Evolutionary conservation across 2,113 vertebrate genomes (phyloP).

Genomic region (Colinus virginianus): DNA sequence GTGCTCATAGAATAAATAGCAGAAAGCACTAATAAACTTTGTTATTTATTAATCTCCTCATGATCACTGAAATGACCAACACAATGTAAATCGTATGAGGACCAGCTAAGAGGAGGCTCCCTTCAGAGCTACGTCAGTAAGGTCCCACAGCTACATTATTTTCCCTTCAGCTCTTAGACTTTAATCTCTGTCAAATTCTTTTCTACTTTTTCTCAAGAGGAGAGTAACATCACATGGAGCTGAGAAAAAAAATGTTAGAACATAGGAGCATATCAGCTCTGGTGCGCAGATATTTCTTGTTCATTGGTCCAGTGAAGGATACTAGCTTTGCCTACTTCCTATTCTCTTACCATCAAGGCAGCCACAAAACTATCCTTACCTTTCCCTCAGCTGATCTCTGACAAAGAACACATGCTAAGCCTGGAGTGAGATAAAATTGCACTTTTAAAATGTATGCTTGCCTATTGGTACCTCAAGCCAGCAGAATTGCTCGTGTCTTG

Average conservation of each 20-base stretch:
- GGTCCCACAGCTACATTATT: neutral
- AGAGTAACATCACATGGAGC: neutral
- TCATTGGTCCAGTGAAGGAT: neutral
- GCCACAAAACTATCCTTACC: neutral
- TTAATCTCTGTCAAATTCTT: neutral
- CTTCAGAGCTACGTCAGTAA: neutral
- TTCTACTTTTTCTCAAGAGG: neutral
- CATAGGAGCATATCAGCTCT: neutral
- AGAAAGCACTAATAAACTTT: neutral
- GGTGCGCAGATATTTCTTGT: neutral
- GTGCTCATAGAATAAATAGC: neutral
- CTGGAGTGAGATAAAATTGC: neutral
- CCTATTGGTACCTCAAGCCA: neutral
- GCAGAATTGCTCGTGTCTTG: neutral
- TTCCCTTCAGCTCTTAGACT: neutral
- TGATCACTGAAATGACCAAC: neutral
- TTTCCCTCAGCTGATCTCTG: neutral
- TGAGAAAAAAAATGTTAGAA: neutral
- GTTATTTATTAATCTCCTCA: neutral
- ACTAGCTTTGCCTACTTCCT: neutral
- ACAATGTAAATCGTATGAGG: fast-evolving
- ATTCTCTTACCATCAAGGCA: neutral
- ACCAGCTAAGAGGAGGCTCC: neutral
- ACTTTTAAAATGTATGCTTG: neutral
- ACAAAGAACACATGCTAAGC: neutral